These are phyloP conservation scores for Tachuris rubrigastra DNA, from an alignment of 2,113 vertebrate species.

Conservation along the genomic window DNA sequence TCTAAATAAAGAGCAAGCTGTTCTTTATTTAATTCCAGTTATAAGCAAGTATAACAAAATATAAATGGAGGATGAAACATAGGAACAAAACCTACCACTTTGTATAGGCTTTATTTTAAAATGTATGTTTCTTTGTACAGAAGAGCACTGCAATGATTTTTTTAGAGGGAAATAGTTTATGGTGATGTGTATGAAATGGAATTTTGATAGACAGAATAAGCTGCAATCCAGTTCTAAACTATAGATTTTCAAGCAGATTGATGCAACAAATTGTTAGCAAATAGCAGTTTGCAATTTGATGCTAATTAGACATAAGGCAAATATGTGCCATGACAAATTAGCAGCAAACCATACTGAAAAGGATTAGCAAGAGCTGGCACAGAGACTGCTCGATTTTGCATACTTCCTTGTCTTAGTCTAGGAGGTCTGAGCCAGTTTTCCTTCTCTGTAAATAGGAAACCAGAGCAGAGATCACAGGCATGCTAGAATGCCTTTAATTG, in stretches of 20 bases:
- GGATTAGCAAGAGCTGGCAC: constrained; percentile 80
- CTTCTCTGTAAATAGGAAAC: constrained; percentile 63
- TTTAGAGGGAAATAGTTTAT: constrained; percentile 69
- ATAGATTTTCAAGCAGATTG: constrained; percentile 87
- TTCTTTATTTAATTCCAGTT: neutral
- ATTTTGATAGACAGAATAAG: constrained; percentile 80
- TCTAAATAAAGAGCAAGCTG: neutral
- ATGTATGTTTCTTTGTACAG: constrained; percentile 49
- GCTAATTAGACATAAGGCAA: constrained; percentile 88
- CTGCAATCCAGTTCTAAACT: constrained; percentile 81
- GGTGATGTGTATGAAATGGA: constrained; percentile 74
- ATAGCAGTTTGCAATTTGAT: constrained; percentile 89
- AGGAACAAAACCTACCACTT: neutral
- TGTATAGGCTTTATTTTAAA: constrained; percentile 16
- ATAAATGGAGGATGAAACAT: neutral
- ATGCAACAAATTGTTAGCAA: constrained; percentile 88
- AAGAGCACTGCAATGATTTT: constrained; percentile 14
- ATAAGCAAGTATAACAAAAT: neutral
- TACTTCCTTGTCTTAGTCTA: constrained; percentile 72
- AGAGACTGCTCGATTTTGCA: constrained; percentile 74
- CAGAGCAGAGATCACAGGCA: constrained; percentile 60
- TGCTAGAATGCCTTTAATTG: constrained; percentile 53
- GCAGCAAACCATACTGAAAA: constrained; percentile 83
- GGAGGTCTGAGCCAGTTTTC: constrained; percentile 74
- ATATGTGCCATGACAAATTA: constrained; percentile 87